Conservation (phyloP, 2,888 invertebrate genomes). For the Drosophila anomelani region DNA sequence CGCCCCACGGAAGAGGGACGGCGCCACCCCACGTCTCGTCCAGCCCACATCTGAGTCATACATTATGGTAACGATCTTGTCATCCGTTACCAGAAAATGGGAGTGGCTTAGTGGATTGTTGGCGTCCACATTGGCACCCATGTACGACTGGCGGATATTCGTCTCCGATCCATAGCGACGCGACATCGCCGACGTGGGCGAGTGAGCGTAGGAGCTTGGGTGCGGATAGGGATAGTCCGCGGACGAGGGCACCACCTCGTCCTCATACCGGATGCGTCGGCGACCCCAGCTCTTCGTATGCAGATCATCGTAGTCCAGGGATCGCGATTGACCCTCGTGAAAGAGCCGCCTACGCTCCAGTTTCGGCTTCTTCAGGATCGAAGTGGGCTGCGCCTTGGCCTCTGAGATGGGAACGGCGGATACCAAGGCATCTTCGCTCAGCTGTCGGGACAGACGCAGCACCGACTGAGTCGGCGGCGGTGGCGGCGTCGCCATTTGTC, state of each 20-base stretch:
- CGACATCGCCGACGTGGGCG: conserved; percentile 50
- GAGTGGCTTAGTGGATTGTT: conserved; percentile 83
- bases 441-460: conserved; percentile 78
- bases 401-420: conserved; percentile 83
- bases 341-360: conserved; percentile 82
- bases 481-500: conserved; percentile 74
- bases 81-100: conserved; percentile 85
- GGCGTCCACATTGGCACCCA: conserved; percentile 83
- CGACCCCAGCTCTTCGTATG: conserved; percentile 83
- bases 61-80: conserved; percentile 84
- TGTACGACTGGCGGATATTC: conserved; percentile 84
- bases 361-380: conserved; percentile 83
- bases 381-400: conserved; percentile 79
- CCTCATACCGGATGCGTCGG: conserved; percentile 83
- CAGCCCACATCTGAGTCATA: conserved; percentile 85
- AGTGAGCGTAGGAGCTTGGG: conserved; percentile 27
- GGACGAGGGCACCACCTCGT: conserved; percentile 70
- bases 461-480: conserved; percentile 81
- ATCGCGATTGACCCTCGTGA: conserved; percentile 82
- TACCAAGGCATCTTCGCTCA: conserved; percentile 83
- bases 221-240: conserved; percentile 47
- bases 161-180: conserved; percentile 84
- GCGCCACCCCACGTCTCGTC: conserved; percentile 84
- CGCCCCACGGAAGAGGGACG: conserved; percentile 81
- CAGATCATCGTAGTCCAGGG: conserved; percentile 84